phyloP scores from a whole-genome alignment of 2,888 invertebrate genomes.

The Scaptomyza parva region DNA sequence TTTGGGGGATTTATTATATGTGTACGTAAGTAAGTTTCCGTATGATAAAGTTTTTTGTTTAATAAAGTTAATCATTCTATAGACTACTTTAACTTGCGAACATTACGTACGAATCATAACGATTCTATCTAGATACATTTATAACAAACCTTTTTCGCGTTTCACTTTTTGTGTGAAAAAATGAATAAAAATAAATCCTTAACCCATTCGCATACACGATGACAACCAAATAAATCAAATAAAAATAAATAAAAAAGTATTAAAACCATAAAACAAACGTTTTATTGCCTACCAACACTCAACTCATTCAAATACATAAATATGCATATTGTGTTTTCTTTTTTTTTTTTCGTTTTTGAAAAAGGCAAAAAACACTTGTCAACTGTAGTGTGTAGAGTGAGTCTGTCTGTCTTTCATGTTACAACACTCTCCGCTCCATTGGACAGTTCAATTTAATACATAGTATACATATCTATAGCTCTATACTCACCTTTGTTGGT shows the following conservation, averaged over 20 bases:
- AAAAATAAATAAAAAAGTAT: not conserved
- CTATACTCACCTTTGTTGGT: conserved; percentile 36
- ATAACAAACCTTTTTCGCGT: not conserved
- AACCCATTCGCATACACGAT: not conserved
- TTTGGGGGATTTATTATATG: conserved; percentile 16
- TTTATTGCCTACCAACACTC: conserved; percentile 1
- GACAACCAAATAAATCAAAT: no score
- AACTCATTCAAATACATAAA: no score
- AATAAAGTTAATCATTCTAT: conserved; percentile 6
- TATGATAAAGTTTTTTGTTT: not conserved
- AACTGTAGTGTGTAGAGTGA: not conserved
- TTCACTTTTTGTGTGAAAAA: not conserved
- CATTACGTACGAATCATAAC: not conserved
- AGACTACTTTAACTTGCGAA: not conserved
- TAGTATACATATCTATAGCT: no score
- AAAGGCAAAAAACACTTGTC: conserved; percentile 4
- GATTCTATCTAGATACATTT: no score
- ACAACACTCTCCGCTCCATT: conserved; percentile 24
- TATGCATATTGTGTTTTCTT: not conserved
- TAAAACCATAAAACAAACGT: not conserved
- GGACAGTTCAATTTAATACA: not conserved
- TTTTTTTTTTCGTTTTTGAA: no score
- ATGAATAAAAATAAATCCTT: conserved; percentile 1
- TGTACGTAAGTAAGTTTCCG: not conserved
- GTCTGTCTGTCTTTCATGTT: conserved; percentile 1